Evolutionary conservation across 2,888 invertebrate species (phyloP), one percentile per base, ranked within the genome.

Genomic region (Gymnoscelis rufifasciata): DNA sequence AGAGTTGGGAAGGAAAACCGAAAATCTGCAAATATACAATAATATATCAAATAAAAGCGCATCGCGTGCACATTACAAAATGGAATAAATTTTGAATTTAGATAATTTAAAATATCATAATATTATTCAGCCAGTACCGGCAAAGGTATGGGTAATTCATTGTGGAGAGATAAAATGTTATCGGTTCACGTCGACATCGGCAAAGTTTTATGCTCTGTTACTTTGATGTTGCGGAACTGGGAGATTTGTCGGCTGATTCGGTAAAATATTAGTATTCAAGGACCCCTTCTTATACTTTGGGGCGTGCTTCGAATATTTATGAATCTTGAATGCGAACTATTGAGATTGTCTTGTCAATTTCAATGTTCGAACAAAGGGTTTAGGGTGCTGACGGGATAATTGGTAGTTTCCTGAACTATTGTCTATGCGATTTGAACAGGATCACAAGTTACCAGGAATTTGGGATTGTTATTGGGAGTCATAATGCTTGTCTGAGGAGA

Each of bases 101-200:
- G n/a, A n/a, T n/a, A n/a, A n/a, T n/a, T n/a, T n/a, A n/a, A n/a
- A n/a, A n/a, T n/a, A n/a, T n/a, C 26, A 26, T 26, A 7, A 26
- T 26, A 26, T 26, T 26, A 26, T 8, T 26, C 7, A 3, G 6
- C 26, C 7, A 19, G 33, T 35, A 19, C 7, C 19, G 33, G 6
- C 5, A 19, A 19, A 35, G 33, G 15, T 10, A 14, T 35, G 7
- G 19, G 57, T 66, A 57, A 67, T 64, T 64, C 59, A 68, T 64
- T 64, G 63, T 55, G 49, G 52, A 55, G 62, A 64, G 60, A 62
- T 68, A 63, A 68, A 68, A 66, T 61, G 59, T 64, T 66, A 69
- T 69, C 63, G 66, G 68, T 59, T 66, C 49, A 51, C 43, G 47
- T 44, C 40, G 54, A 59, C 59, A 57, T 60, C 59, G 47, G 45